These are phyloP conservation scores for Hyaena hyaena DNA, from an alignment of 2,113 vertebrate species.

Conservation along the genomic window DNA sequence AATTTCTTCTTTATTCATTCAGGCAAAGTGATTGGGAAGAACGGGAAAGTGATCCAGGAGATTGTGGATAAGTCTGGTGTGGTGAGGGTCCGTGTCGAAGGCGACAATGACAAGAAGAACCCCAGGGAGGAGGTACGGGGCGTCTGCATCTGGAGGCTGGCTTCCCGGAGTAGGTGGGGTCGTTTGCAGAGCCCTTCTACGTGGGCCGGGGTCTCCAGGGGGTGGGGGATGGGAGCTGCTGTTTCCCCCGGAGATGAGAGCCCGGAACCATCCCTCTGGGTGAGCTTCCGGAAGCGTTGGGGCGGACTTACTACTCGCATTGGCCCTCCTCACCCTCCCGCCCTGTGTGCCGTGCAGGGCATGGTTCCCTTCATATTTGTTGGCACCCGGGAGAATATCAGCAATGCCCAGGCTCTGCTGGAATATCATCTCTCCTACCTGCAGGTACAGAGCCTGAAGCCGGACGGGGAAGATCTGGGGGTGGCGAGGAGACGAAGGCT, in stretches of 20 bases:
- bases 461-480: not conserved
- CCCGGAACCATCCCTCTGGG: not conserved
- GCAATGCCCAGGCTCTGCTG: constrained; percentile 94
- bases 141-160: not conserved
- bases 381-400: constrained; percentile 96
- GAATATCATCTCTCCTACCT: constrained; percentile 96
- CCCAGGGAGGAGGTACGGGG: constrained; percentile 92
- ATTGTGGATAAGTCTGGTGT: constrained; percentile 97
- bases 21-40: constrained; percentile 98
- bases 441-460: constrained; percentile 85
- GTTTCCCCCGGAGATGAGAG: not conserved
- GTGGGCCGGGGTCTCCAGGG: not conserved
- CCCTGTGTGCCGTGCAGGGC: constrained; percentile 83
- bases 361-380: constrained; percentile 97
- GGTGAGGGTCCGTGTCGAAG: constrained; percentile 94
- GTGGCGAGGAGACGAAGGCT: not conserved
- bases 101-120: constrained; percentile 95
- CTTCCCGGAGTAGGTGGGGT: not conserved
- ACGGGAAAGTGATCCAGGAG: constrained; percentile 95
- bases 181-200: not conserved
- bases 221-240: not conserved
- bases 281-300: not conserved
- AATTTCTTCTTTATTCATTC: constrained; percentile 28
- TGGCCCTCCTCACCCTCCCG: not conserved
- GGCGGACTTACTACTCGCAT: not conserved